These are phyloP conservation scores for Hippocampus guttulatus DNA, from an alignment of 2,113 vertebrate genomes.

Conservation along the genomic window DNA sequence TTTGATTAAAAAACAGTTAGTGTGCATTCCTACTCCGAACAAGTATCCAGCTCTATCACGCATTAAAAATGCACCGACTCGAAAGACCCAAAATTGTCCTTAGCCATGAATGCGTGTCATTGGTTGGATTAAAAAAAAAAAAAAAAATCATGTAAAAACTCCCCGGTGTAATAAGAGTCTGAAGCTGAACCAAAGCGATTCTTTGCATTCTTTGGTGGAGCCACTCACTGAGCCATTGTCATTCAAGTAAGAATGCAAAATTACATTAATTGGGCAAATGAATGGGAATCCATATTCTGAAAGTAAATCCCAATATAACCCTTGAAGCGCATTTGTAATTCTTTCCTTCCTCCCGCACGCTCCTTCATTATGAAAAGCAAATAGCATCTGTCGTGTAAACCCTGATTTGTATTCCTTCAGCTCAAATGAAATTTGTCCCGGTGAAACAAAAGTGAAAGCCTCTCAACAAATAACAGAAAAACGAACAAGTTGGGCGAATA, in stretches of 20 bases:
- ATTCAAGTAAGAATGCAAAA: constrained; percentile 27
- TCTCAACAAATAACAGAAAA: constrained; percentile 58
- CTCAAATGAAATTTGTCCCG: constrained; percentile 66
- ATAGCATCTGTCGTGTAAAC: constrained; percentile 56
- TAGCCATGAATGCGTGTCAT: no score
- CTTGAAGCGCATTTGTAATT: constrained; percentile 53
- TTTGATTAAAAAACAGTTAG: no score
- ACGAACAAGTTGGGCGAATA: constrained; percentile 50
- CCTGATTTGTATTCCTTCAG: constrained; percentile 61
- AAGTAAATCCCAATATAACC: constrained; percentile 35
- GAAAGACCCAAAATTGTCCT: no score
- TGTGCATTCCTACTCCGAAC: no score
- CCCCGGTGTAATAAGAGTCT: not conserved
- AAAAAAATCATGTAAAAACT: not conserved
- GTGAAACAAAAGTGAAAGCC: constrained; percentile 61
- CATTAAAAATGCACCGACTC: no score
- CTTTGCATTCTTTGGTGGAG: not conserved
- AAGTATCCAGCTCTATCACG: no score
- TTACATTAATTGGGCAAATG: constrained; percentile 41
- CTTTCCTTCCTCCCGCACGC: constrained; percentile 31
- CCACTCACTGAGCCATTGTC: not conserved
- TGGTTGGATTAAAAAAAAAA: no score
- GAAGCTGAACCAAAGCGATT: constrained; percentile 1
- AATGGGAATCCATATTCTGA: constrained; percentile 23
- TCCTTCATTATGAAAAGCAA: constrained; percentile 53